These are phyloP conservation scores for Tetramorium bicarinatum DNA, from an alignment of 2,888 invertebrate species.

Conservation along the genomic window DNA sequence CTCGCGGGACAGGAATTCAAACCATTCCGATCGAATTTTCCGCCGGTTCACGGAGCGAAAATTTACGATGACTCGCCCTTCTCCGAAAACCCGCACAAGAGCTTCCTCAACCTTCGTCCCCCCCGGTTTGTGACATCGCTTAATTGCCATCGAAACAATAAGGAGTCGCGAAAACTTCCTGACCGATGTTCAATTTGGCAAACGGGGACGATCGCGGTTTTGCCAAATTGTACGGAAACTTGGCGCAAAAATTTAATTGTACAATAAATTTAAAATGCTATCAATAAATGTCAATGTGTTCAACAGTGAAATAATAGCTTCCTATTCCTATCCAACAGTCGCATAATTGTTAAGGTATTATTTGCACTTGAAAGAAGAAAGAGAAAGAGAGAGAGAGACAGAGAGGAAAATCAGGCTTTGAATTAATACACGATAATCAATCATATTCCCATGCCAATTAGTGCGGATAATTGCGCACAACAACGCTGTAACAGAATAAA, in stretches of 20 bases:
- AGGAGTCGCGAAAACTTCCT: slow-evolving; percentile 68
- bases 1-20: slow-evolving; percentile 83
- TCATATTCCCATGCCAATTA: background rate
- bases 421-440: background rate
- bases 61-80: slow-evolving; percentile 76
- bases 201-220: slow-evolving; percentile 36
- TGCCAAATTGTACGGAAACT: slow-evolving; percentile 11
- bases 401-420: background rate
- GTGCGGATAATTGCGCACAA: slow-evolving; percentile 2
- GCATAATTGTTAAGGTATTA: background rate
- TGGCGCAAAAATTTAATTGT: slow-evolving; percentile 38
- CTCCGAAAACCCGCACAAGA: slow-evolving; percentile 11
- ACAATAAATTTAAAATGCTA: slow-evolving; percentile 15
- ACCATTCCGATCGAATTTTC: slow-evolving; percentile 84
- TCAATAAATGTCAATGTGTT: background rate
- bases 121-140: slow-evolving; percentile 12
- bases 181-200: slow-evolving; percentile 65
- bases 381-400: background rate
- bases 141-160: slow-evolving; percentile 76
- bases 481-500: background rate
- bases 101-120: slow-evolving; percentile 19
- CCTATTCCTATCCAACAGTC: background rate
- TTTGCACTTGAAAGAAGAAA: background rate
- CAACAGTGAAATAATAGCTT: background rate
- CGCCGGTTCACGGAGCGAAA: slow-evolving; percentile 77